Conservation (phyloP, 2,888 invertebrate species). For the Syritta pipiens region DNA sequence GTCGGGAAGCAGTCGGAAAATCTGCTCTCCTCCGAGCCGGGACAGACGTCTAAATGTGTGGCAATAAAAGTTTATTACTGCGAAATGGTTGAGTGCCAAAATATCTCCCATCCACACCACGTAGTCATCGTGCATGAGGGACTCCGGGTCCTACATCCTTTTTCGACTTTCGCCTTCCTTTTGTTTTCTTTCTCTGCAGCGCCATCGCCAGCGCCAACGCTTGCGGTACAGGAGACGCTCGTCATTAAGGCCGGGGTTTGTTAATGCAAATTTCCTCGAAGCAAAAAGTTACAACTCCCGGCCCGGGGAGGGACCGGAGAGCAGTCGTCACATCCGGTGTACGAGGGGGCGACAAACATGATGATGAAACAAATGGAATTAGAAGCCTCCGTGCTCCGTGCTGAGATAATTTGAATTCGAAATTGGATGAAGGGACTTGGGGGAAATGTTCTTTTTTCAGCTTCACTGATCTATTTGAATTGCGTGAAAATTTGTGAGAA, state of each 20-base stretch:
- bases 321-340: too few species aligned
- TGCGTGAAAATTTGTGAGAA: constrained; percentile 60
- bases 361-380: constrained; percentile 53
- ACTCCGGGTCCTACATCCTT: constrained; percentile 14
- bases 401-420: constrained; percentile 64
- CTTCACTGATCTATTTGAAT: constrained; percentile 63
- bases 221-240: constrained; percentile 9
- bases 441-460: constrained; percentile 55
- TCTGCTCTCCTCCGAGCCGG: constrained; percentile 12
- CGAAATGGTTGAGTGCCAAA: constrained; percentile 60
- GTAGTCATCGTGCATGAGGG: background rate
- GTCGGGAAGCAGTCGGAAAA: constrained; percentile 24
- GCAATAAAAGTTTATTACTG: constrained; percentile 64
- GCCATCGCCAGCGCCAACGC: too few species aligned
- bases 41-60: constrained; percentile 62
- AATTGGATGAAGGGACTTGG: constrained; percentile 10
- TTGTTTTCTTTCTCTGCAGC: constrained; percentile 19
- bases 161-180: constrained; percentile 8
- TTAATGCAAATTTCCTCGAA: constrained; percentile 61
- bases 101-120: constrained; percentile 9
- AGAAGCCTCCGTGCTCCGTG: constrained; percentile 28
- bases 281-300: constrained; percentile 45
- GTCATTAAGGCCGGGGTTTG: constrained; percentile 43
- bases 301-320: too few species aligned
- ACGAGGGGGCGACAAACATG: background rate